phyloP scores from a whole-genome alignment of 2,888 invertebrate species.

The Vannuccia rotundouncinata region DNA sequence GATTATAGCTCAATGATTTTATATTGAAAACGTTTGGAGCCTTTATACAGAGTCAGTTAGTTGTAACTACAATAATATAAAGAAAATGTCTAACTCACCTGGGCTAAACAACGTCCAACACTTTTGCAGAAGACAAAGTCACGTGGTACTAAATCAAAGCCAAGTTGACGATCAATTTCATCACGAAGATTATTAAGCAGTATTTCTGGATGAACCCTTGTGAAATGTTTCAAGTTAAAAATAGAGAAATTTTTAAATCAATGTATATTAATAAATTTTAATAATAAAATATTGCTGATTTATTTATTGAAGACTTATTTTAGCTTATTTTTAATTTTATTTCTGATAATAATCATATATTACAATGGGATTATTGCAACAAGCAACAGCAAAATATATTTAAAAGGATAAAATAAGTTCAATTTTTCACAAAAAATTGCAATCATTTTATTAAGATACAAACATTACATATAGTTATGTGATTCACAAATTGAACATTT shows the following conservation, averaged over 20 bases:
- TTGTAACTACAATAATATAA: neutral
- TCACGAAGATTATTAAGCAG: slow-evolving; percentile 47
- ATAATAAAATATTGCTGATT: too few relatives aligned
- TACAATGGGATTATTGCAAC: too few relatives aligned
- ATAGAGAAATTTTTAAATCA: neutral
- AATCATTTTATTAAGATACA: too few relatives aligned
- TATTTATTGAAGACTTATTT: too few relatives aligned
- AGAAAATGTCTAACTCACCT: slow-evolving; percentile 47
- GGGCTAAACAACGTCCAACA: slow-evolving; percentile 60
- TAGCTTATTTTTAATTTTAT: too few relatives aligned
- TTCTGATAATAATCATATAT: too few relatives aligned
- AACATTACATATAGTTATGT: too few relatives aligned
- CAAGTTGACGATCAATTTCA: slow-evolving; percentile 56
- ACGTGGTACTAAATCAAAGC: slow-evolving; percentile 53
- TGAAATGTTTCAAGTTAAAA: neutral
- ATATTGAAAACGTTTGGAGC: neutral
- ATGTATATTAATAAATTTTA: slow-evolving; percentile 39
- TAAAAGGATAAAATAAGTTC: too few relatives aligned
- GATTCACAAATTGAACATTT: too few relatives aligned
- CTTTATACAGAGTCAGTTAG: too few relatives aligned
- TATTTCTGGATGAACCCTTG: slow-evolving; percentile 32
- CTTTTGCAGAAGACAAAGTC: slow-evolving; percentile 59
- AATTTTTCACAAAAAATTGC: too few relatives aligned
- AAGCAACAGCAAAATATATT: too few relatives aligned
- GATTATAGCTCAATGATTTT: neutral